Evolutionary conservation across 2,113 vertebrate genomes (phyloP).

Genomic region (Ariopsis seemanni): DNA sequence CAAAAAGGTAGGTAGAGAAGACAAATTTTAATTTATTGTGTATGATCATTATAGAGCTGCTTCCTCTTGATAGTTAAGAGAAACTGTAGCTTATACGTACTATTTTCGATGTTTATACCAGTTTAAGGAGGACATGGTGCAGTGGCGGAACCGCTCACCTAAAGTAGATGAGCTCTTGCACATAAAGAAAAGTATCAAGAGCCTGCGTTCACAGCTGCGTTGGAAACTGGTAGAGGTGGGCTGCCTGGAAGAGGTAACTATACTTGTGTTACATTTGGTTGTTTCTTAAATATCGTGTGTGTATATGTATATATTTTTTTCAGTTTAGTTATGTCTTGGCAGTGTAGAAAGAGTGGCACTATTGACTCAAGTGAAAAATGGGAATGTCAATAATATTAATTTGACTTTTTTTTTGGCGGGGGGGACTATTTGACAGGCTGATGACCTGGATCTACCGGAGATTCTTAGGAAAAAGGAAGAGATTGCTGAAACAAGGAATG

Average conservation of each 20-base stretch:
- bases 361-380: background rate
- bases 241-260: slow-evolving; percentile 76
- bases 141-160: slow-evolving; percentile 69
- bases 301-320: no score
- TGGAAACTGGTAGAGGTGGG: slow-evolving; percentile 76
- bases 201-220: slow-evolving; percentile 71
- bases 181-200: slow-evolving; percentile 75
- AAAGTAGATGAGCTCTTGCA: slow-evolving; percentile 66
- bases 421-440: slow-evolving; percentile 61
- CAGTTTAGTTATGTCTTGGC: no score
- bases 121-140: slow-evolving; percentile 71
- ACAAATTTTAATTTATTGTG: background rate
- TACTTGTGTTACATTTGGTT: background rate
- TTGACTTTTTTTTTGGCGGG: no score
- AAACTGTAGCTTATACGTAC: no score
- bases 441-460: slow-evolving; percentile 70
- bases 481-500: slow-evolving; percentile 67
- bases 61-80: background rate
- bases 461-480: slow-evolving; percentile 75
- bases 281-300: background rate
- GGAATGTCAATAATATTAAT: background rate
- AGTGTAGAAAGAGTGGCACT: background rate
- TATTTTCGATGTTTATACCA: slow-evolving; percentile 41
- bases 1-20: slow-evolving; percentile 64
- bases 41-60: background rate